These are phyloP conservation scores for Hydropsyche tenuis DNA, from an alignment of 1,140 invertebrate species.

Conservation along the genomic window DNA sequence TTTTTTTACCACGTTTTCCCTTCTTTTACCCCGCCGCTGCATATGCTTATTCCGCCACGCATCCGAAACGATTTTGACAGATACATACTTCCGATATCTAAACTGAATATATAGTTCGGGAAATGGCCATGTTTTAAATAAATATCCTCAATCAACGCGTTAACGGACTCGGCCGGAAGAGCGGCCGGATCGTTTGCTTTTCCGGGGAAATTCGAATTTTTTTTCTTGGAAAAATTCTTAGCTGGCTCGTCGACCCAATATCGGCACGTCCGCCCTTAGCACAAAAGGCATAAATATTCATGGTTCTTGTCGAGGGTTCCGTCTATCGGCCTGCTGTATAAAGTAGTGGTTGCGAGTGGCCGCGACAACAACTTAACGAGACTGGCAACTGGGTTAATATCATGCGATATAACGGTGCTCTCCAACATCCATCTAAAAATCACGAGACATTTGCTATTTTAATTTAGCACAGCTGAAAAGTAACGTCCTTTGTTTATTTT, in stretches of 20 bases:
- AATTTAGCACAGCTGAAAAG: too few relatives aligned
- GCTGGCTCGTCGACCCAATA: background rate
- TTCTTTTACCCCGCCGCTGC: constrained; percentile 38
- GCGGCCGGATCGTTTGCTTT: too few relatives aligned
- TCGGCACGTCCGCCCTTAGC: constrained; percentile 17
- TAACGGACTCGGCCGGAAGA: too few relatives aligned
- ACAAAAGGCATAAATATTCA: constrained; percentile 45
- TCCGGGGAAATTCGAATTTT: too few relatives aligned
- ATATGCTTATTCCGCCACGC: constrained; percentile 47
- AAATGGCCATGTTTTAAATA: too few relatives aligned
- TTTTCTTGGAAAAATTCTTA: too few relatives aligned
- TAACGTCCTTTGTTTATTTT: too few relatives aligned
- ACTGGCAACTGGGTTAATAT: constrained; percentile 45
- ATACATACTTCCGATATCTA: background rate
- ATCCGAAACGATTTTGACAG: constrained; percentile 43
- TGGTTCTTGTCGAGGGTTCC: constrained; percentile 33
- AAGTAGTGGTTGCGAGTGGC: constrained; percentile 17
- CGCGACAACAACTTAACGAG: constrained; percentile 36
- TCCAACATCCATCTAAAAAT: background rate
- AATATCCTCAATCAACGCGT: too few relatives aligned
- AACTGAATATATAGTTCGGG: too few relatives aligned
- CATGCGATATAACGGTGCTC: constrained; percentile 4
- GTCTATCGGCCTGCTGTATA: constrained; percentile 7
- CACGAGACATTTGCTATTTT: too few relatives aligned
- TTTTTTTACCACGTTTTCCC: constrained; percentile 45